Evolutionary conservation across 2,113 vertebrate species (phyloP), one percentile per base, ranked within the genome.

Genomic region (Neodon shergylaensis): DNA sequence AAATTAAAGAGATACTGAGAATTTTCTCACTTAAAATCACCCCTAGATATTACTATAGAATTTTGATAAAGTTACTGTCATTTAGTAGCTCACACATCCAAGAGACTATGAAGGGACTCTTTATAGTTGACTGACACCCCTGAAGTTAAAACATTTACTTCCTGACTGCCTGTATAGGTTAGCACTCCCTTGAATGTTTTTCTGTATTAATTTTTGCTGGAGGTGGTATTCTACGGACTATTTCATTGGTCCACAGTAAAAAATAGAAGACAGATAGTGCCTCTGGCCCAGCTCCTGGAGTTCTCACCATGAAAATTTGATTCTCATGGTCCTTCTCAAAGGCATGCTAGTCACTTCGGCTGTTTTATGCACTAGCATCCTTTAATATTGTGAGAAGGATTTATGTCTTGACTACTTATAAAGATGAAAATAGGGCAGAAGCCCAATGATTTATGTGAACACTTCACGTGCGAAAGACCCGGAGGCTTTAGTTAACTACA

Each of bases 381-480:
- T 82, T 90, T 87, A 86, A 44, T 36, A 44, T 7, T 13, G 0
- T 12, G 47, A 44, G 52, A 36, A 79, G 93, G 83, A 85, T 72
- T 88, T 94, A 42, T n/a, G 63, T 85, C 84, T 91, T 72, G 74
- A 77, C 65, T 70, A 65, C 72, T 85, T 58, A 44, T 70, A 85
- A 86, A 72, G 39, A 88, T 24, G 58, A 92, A 77, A 52, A 26
- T 6, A 79, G 85, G 65, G 44, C 73, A 49, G 47, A 33, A 88
- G 72, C 39, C 6, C 36, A 5, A 3, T 72, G 95, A 94, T 91
- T 91, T 65, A 88, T 83, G 82, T 68, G 76, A 94, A 44, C 17
- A 73, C 73, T 68, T 85, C 76, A 22, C 54, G 58, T 65, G 61
- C 66, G 28, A 92, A 93, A 83, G 81, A 73, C 65, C 77, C 49